A percentile compares a stretch with the other conserved stretches of the same genome.
Conservation (phyloP, 2,113 vertebrate genomes). For the Python bivittatus region DNA sequence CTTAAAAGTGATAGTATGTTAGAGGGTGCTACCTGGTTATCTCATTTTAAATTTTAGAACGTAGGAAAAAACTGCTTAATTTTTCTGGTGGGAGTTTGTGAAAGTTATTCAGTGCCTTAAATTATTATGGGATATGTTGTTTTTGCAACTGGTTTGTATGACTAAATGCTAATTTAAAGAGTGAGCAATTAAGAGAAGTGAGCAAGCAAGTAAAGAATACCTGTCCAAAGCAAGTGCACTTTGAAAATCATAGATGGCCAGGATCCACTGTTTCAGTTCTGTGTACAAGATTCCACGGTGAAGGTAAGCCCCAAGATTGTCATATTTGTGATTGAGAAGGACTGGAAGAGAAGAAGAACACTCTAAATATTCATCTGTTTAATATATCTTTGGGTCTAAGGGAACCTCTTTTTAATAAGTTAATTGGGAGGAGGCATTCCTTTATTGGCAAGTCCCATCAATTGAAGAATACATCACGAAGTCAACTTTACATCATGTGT, state of each 20-base stretch:
- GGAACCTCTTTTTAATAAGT: neutral
- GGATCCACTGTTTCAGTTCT: constrained; percentile 64
- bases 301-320: constrained; percentile 76
- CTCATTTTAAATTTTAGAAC: neutral
- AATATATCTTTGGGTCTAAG: neutral
- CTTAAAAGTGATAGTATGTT: neutral
- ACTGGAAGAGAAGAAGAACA: constrained; percentile 61
- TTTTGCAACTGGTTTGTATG: neutral
- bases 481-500: neutral
- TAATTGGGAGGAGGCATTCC: neutral
- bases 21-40: neutral
- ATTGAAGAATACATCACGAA: neutral
- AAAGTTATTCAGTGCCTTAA: neutral
- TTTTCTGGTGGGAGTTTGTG: neutral
- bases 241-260: constrained; percentile 80
- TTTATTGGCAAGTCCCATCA: neutral
- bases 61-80: neutral
- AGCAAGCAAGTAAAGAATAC: constrained; percentile 57
- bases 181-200: neutral
- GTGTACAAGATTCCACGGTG: constrained; percentile 78
- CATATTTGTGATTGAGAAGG: constrained; percentile 73
- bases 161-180: neutral
- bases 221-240: constrained; percentile 76
- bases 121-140: neutral
- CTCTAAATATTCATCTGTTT: neutral